Percentiles rank a stretch among this genome's conserved stretches.
Evolutionary conservation across 2,888 invertebrate genomes (phyloP).

Genomic region (Yponomeuta sedellus): DNA sequence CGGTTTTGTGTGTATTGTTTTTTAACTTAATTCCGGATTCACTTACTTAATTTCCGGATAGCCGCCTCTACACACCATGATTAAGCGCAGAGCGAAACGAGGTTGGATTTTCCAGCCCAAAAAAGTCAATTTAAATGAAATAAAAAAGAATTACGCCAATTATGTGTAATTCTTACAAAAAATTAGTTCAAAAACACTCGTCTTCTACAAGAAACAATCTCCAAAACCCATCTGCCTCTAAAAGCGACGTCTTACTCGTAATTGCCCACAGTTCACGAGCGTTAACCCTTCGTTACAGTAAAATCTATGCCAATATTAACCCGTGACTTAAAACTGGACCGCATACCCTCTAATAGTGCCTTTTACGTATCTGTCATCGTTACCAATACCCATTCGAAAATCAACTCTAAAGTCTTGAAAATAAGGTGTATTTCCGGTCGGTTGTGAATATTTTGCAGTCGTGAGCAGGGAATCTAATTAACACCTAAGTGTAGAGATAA

Average conservation of each 20-base stretch:
- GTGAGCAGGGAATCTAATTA: conserved; percentile 73
- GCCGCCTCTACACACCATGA: too few relatives aligned
- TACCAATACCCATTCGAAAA: background rate
- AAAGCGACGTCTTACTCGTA: conserved; percentile 48
- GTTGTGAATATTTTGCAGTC: conserved; percentile 37
- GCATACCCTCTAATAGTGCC: conserved; percentile 56
- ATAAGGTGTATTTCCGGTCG: conserved; percentile 29
- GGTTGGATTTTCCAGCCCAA: too few relatives aligned
- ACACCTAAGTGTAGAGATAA: conserved; percentile 70
- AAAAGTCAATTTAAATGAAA: too few relatives aligned
- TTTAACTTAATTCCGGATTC: too few relatives aligned
- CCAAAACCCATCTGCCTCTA: conserved; percentile 19
- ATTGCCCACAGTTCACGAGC: conserved; percentile 43
- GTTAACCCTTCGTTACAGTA: conserved; percentile 49
- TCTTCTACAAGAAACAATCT: conserved; percentile 6
- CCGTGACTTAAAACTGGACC: conserved; percentile 57
- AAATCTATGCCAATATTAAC: conserved; percentile 61
- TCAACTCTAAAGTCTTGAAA: background rate
- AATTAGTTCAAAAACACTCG: too few relatives aligned
- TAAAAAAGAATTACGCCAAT: too few relatives aligned
- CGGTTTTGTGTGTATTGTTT: too few relatives aligned
- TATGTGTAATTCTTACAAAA: too few relatives aligned
- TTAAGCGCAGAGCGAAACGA: too few relatives aligned
- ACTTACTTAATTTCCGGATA: too few relatives aligned
- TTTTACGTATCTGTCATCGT: conserved; percentile 64